These are phyloP conservation scores for Auanema freiburgensis DNA, from an alignment of 2,888 invertebrate genomes.

Conservation along the genomic window DNA sequence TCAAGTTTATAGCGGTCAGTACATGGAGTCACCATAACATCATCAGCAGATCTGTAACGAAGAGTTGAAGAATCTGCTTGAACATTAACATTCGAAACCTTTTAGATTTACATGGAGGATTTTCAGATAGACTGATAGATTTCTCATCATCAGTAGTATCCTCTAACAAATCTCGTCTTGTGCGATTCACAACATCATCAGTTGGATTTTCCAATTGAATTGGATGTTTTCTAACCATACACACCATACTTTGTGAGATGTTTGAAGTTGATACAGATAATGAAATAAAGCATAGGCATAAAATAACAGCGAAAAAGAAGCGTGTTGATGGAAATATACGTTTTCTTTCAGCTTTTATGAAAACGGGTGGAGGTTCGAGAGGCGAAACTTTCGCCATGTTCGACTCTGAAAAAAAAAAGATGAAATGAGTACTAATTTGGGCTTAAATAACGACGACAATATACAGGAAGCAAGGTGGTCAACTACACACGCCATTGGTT, in stretches of 20 bases:
- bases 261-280: constrained; percentile 46
- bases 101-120: neutral
- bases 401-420: neutral
- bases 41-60: constrained; percentile 11
- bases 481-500: no score
- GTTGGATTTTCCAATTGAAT: neutral
- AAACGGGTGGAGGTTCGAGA: constrained; percentile 7
- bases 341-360: constrained; percentile 27
- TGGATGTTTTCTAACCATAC: constrained; percentile 49
- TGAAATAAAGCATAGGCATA: constrained; percentile 57
- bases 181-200: constrained; percentile 9
- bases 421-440: no score
- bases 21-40: constrained; percentile 47
- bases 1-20: constrained; percentile 39
- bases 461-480: no score
- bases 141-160: neutral
- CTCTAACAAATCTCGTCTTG: constrained; percentile 11
- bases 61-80: neutral
- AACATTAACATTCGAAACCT: neutral
- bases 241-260: constrained; percentile 50
- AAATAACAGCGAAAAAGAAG: constrained; percentile 52
- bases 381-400: constrained; percentile 22
- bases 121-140: neutral
- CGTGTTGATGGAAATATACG: constrained; percentile 42
- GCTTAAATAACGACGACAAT: no score